These are phyloP conservation scores for Gephyroberyx darwinii DNA, from an alignment of 2,797 vertebrate genomes.

Conservation along the genomic window DNA sequence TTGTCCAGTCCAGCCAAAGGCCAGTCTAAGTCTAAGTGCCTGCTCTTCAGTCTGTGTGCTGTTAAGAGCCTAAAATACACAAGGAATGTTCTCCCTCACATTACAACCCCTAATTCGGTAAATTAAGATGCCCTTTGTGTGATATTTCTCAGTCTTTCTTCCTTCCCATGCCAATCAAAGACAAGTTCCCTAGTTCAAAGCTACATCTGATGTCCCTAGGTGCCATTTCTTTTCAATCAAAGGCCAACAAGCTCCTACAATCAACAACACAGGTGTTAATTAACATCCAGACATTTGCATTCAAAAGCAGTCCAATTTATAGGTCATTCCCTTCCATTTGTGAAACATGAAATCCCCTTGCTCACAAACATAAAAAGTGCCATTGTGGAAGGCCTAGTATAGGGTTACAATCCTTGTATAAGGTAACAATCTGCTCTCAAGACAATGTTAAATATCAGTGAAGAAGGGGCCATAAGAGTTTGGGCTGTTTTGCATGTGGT, in stretches of 20 bases:
- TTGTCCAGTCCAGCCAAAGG: slow-evolving; percentile 65
- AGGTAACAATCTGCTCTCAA: not conserved
- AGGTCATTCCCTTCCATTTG: slow-evolving; percentile 76
- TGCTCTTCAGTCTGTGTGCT: slow-evolving; percentile 19
- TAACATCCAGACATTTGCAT: slow-evolving; percentile 81
- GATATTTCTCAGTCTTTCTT: slow-evolving; percentile 82
- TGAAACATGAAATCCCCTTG: slow-evolving; percentile 57
- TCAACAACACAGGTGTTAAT: slow-evolving; percentile 87
- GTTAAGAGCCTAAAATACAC: slow-evolving; percentile 48
- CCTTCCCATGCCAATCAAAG: slow-evolving; percentile 81
- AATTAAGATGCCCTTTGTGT: slow-evolving; percentile 78
- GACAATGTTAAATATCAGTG: slow-evolving; percentile 2
- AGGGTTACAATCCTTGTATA: not conserved
- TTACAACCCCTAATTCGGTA: slow-evolving; percentile 76
- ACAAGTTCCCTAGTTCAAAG: slow-evolving; percentile 77
- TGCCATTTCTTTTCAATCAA: slow-evolving; percentile 83
- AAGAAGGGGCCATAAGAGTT: not conserved
- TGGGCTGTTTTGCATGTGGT: slow-evolving; percentile 6
- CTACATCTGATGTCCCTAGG: slow-evolving; percentile 73
- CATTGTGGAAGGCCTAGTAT: slow-evolving; percentile 19
- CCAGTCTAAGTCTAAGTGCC: slow-evolving; percentile 36
- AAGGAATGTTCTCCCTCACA: slow-evolving; percentile 39
- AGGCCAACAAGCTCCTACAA: slow-evolving; percentile 75
- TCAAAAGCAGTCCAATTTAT: slow-evolving; percentile 79
- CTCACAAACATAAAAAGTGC: slow-evolving; percentile 2